Conservation (phyloP, 1,140 invertebrate genomes). For the Drosophila santomea region DNA sequence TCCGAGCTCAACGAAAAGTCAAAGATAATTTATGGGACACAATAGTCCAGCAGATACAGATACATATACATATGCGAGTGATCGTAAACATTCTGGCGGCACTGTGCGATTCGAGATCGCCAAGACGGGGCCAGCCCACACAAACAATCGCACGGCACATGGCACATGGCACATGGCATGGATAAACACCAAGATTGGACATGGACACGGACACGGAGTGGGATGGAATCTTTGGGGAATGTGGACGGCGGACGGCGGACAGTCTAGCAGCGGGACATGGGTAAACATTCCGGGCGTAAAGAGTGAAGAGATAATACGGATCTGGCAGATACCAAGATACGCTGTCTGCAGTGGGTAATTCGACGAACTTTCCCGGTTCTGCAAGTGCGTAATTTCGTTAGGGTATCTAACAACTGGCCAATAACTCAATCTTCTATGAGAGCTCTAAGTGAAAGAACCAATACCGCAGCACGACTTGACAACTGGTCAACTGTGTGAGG, state of each 20-base stretch:
- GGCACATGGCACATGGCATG: conserved; percentile 17
- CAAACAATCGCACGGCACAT: conserved; percentile 3
- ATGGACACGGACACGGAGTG: not conserved
- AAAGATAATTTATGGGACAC: conserved; percentile 23
- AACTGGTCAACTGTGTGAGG: conserved; percentile 30
- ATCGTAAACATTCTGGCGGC: conserved; percentile 11
- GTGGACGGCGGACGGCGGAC: conserved; percentile 10
- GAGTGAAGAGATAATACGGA: conserved; percentile 7
- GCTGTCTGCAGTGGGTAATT: conserved; percentile 6
- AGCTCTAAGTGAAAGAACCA: conserved; percentile 21
- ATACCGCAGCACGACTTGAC: conserved; percentile 15
- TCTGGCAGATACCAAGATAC: conserved; percentile 15
- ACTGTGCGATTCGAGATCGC: conserved; percentile 16
- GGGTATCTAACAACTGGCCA: not conserved
- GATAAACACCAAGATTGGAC: conserved; percentile 11
- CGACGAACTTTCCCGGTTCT: not conserved
- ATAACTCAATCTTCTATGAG: conserved; percentile 5
- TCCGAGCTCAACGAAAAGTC: conserved; percentile 16
- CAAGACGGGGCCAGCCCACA: conserved; percentile 16
- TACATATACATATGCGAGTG: not conserved
- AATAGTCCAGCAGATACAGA: too few relatives aligned
- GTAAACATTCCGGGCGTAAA: conserved; percentile 9
- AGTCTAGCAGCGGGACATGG: conserved; percentile 1
- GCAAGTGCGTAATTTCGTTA: conserved; percentile 21
- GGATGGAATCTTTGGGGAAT: conserved; percentile 10